phyloP scores from a whole-genome alignment of 1,140 invertebrate species.

The Ephestia elutella region DNA sequence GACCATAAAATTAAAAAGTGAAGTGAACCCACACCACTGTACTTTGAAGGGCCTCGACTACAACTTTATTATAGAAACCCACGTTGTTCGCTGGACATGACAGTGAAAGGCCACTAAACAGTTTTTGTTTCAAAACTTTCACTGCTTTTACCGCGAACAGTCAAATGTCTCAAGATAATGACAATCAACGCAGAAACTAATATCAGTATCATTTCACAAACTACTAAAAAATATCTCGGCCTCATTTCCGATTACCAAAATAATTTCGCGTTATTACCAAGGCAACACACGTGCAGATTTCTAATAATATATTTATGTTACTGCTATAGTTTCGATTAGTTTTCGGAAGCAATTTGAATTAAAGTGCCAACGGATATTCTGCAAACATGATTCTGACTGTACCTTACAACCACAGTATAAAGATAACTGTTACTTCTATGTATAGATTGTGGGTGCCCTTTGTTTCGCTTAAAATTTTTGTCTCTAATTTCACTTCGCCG shows the following conservation, averaged over 20 bases:
- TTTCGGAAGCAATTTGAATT: neutral
- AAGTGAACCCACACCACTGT: too few species aligned
- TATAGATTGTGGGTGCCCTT: too few species aligned
- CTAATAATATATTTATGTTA: neutral
- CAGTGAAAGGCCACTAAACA: neutral
- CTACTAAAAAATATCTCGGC: neutral
- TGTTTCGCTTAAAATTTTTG: too few species aligned
- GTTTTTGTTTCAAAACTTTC: slow-evolving; percentile 2
- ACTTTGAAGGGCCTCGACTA: neutral
- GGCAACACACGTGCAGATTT: neutral
- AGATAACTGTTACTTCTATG: too few species aligned
- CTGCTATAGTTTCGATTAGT: neutral
- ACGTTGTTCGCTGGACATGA: neutral
- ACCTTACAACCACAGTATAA: too few species aligned
- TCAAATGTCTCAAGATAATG: neutral
- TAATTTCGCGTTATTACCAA: neutral
- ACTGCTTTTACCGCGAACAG: neutral
- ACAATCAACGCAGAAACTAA: neutral
- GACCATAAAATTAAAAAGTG: too few species aligned
- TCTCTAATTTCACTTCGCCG: too few species aligned
- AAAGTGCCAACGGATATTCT: neutral
- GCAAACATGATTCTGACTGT: too few species aligned
- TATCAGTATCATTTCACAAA: neutral
- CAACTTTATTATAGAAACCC: neutral
- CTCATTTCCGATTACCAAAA: neutral